Conservation (phyloP, 2,888 invertebrate genomes). For the Drosophila pullipes region DNA sequence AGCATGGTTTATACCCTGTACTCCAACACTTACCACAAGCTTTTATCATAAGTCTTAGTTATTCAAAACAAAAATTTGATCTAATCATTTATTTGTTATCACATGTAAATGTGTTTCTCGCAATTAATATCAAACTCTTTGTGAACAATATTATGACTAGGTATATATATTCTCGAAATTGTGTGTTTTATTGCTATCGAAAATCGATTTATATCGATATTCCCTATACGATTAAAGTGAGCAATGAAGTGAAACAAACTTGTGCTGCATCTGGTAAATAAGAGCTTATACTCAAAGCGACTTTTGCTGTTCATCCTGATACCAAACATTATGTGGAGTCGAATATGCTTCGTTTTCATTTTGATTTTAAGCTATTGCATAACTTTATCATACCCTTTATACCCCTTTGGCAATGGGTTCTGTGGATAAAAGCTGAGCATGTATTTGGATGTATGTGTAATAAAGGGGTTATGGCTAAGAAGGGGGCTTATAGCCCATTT, state of each 20-base stretch:
- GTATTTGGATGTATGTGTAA: not conserved
- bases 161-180: not conserved
- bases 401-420: not conserved
- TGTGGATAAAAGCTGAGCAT: not conserved
- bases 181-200: not conserved
- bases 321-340: not conserved
- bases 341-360: not conserved
- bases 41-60: not conserved
- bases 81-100: not conserved
- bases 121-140: not conserved
- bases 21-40: not conserved
- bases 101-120: too few species aligned
- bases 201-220: not conserved
- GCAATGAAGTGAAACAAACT: not conserved
- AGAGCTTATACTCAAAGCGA: too few species aligned
- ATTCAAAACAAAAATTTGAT: not conserved
- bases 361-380: not conserved
- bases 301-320: not conserved
- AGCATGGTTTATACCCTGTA: not conserved
- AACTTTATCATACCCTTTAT: not conserved
- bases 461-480: not conserved
- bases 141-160: not conserved
- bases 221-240: rapidly evolving
- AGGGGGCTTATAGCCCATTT: conserved; percentile 24
- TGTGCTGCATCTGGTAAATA: not conserved